Conservation (phyloP, 2,797 vertebrate species). For the Alosa sapidissima region DNA sequence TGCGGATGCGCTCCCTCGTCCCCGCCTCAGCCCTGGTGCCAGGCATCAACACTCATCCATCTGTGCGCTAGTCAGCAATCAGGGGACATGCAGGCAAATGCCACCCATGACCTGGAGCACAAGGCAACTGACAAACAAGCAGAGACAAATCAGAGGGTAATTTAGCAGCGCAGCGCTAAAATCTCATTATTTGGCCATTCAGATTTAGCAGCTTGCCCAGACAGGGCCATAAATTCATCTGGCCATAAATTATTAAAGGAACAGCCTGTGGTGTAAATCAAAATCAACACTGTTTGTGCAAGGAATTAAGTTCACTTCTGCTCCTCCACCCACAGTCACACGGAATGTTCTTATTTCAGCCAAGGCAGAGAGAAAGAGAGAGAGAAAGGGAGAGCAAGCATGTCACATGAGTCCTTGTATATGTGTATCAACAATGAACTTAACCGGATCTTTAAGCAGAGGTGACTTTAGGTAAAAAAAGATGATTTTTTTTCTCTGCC, state of each 20-base stretch:
- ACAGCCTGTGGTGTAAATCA: slow-evolving; percentile 88
- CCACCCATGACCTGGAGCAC: slow-evolving; percentile 98
- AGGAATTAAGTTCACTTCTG: slow-evolving; percentile 74
- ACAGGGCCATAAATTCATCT: slow-evolving; percentile 95
- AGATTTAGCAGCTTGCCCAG: slow-evolving; percentile 91
- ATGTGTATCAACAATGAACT: neutral
- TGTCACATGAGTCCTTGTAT: neutral
- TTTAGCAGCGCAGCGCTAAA: slow-evolving; percentile 99
- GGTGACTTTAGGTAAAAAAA: neutral
- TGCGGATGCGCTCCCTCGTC: neutral
- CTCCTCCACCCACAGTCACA: neutral
- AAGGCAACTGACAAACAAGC: slow-evolving; percentile 95
- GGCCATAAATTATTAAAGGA: slow-evolving; percentile 98
- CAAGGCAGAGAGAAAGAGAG: neutral
- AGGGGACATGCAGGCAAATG: slow-evolving; percentile 98
- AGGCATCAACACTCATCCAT: slow-evolving; percentile 99
- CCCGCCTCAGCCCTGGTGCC: slow-evolving; percentile 65
- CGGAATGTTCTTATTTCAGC: slow-evolving; percentile 24
- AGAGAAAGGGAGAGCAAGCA: neutral
- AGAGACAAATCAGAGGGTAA: slow-evolving; percentile 98
- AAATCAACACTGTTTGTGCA: slow-evolving; percentile 84
- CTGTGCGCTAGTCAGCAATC: slow-evolving; percentile 99
- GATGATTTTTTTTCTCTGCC: neutral
- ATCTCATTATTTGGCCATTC: slow-evolving; percentile 99
- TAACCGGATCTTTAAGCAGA: neutral